phyloP scores from a whole-genome alignment of 2,888 invertebrate genomes.

The Heliothis peltigera region DNA sequence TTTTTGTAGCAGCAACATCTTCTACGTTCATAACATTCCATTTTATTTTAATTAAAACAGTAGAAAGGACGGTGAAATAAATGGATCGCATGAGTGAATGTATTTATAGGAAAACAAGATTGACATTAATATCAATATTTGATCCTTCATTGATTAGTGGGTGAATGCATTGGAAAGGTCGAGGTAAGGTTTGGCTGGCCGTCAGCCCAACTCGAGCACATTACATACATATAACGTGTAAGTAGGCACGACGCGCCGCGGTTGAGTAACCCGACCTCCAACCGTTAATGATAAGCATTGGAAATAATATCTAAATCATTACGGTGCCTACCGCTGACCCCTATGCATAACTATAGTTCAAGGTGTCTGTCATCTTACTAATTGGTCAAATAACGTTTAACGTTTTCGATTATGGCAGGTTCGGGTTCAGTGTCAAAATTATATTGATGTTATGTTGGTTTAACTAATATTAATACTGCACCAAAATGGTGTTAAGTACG shows the following conservation, averaged over 20 bases:
- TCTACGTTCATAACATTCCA: constrained; percentile 16
- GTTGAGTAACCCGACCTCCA: constrained; percentile 68
- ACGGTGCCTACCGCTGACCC: constrained; percentile 55
- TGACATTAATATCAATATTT: constrained; percentile 32
- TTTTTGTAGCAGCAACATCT: constrained; percentile 33
- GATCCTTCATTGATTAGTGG: constrained; percentile 48
- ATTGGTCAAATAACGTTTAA: constrained; percentile 54
- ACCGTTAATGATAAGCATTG: constrained; percentile 61
- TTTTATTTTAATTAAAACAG: constrained; percentile 41
- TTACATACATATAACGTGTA: constrained; percentile 17
- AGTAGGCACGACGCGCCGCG: not conserved
- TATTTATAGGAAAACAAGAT: constrained; percentile 18
- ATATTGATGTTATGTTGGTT: constrained; percentile 6
- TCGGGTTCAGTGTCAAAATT: constrained; percentile 21
- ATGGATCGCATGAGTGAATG: not conserved
- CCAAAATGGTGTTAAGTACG: constrained; percentile 9
- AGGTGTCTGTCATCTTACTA: constrained; percentile 58
- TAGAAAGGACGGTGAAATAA: constrained; percentile 27
- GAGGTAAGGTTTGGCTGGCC: constrained; percentile 68
- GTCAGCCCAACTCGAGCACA: constrained; percentile 20
- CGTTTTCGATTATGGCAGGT: constrained; percentile 18
- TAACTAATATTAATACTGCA: constrained; percentile 11
- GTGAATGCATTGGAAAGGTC: constrained; percentile 79
- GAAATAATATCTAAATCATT: constrained; percentile 65
- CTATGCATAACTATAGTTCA: constrained; percentile 64